phyloP scores from a whole-genome alignment of 2,888 invertebrate genomes.

The Sphaeridia pumilis region DNA sequence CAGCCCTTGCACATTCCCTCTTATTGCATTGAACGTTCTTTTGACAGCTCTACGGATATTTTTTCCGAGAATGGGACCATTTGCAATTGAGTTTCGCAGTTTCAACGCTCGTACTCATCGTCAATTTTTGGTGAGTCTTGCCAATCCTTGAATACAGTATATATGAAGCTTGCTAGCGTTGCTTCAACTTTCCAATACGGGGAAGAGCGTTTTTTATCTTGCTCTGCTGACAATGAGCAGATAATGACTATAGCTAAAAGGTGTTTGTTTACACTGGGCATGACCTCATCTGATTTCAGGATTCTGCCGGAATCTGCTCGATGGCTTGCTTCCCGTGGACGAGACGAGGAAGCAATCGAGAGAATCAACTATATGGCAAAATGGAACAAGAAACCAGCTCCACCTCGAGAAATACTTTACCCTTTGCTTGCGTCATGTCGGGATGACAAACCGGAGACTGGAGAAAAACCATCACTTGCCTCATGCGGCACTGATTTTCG shows the following conservation, averaged over 20 bases:
- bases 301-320: constrained; percentile 32
- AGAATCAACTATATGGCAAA: constrained; percentile 25
- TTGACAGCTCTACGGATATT: constrained; percentile 22
- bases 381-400: constrained; percentile 21
- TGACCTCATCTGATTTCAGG: constrained; percentile 17
- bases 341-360: constrained; percentile 24
- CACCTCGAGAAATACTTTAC: constrained; percentile 19
- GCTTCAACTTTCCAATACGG: no score
- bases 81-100: constrained; percentile 30
- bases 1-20: not conserved
- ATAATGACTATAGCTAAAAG: no score
- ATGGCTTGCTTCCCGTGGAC: constrained; percentile 30
- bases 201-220: no score
- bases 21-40: not conserved
- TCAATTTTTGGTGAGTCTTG: constrained; percentile 25
- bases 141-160: no score
- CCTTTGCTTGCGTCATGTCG: constrained; percentile 23
- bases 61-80: constrained; percentile 24
- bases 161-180: no score
- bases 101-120: constrained; percentile 18
- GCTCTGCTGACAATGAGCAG: no score
- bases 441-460: not conserved
- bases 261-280: not conserved
- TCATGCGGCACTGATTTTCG: not conserved
- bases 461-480: not conserved